Conservation (phyloP, 2,888 invertebrate species). For the Allacma fusca region DNA sequence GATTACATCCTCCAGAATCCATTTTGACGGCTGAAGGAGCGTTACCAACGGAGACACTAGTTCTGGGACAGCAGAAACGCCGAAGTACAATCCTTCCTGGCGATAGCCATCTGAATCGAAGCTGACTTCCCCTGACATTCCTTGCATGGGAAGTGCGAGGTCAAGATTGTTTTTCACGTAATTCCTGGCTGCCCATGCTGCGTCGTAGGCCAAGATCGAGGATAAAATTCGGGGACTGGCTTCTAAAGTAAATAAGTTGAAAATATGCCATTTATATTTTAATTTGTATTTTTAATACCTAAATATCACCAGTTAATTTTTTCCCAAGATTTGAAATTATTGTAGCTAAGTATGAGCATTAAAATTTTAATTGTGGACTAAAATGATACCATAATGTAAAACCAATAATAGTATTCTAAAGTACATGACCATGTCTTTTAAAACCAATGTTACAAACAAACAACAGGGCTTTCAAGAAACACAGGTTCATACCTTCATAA, state of each 20-base stretch:
- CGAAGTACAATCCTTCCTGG: slow-evolving; percentile 52
- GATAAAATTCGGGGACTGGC: slow-evolving; percentile 53
- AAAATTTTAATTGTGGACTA: no score
- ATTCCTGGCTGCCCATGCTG: slow-evolving; percentile 47
- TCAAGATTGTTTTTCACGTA: slow-evolving; percentile 27
- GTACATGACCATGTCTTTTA: no score
- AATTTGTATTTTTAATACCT: neutral
- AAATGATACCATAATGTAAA: no score
- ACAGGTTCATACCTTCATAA: no score
- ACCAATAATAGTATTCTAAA: no score
- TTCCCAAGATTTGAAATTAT: no score
- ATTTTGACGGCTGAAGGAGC: slow-evolving; percentile 58
- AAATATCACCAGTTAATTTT: no score
- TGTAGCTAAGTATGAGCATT: no score
- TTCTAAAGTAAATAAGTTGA: slow-evolving; percentile 40
- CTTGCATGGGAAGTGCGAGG: slow-evolving; percentile 40
- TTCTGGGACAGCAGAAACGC: slow-evolving; percentile 51
- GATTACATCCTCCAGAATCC: slow-evolving; percentile 59
- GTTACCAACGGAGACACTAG: slow-evolving; percentile 32
- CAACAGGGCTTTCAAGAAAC: no score
- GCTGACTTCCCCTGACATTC: slow-evolving; percentile 54
- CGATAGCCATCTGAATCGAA: slow-evolving; percentile 54
- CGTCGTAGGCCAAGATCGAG: slow-evolving; percentile 56
- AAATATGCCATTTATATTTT: neutral
- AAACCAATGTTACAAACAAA: no score